These are phyloP conservation scores for Tachyglossus aculeatus DNA, from an alignment of 2,797 vertebrate genomes.

Conservation along the genomic window DNA sequence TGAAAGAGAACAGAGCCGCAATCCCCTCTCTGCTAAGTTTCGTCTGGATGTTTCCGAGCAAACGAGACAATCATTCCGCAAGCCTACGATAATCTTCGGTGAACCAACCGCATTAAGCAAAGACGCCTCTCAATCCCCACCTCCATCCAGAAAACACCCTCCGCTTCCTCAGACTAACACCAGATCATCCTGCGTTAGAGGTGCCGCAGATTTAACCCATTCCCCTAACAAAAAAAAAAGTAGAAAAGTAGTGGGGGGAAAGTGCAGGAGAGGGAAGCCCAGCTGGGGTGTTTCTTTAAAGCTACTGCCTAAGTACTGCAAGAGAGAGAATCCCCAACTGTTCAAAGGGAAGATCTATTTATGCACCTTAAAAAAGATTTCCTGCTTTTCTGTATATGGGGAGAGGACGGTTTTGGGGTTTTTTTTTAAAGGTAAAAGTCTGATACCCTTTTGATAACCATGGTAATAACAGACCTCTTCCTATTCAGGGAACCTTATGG, in stretches of 20 bases:
- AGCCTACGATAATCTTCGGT: neutral
- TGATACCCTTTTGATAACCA: too few relatives aligned
- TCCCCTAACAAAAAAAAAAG: neutral
- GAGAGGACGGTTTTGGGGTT: too few relatives aligned
- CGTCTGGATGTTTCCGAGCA: too few relatives aligned
- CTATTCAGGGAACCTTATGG: too few relatives aligned
- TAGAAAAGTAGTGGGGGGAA: neutral
- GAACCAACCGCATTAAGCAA: constrained; percentile 9
- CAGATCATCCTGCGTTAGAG: too few relatives aligned
- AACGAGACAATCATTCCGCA: neutral
- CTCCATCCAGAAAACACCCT: constrained; percentile 5
- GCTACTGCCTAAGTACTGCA: neutral
- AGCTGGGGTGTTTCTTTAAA: neutral
- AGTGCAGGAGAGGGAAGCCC: neutral
- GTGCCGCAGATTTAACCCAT: neutral
- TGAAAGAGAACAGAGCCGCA: neutral
- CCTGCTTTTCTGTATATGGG: too few relatives aligned
- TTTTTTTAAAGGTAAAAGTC: too few relatives aligned
- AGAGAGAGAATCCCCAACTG: too few relatives aligned
- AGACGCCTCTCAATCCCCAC: neutral
- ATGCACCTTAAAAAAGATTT: too few relatives aligned
- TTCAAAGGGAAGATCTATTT: too few relatives aligned
- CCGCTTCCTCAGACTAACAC: neutral
- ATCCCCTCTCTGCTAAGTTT: too few relatives aligned
- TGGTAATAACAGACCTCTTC: too few relatives aligned